Evolutionary conservation across 2,797 vertebrate species (phyloP).

Genomic region (Lagocephalus sceleratus): DNA sequence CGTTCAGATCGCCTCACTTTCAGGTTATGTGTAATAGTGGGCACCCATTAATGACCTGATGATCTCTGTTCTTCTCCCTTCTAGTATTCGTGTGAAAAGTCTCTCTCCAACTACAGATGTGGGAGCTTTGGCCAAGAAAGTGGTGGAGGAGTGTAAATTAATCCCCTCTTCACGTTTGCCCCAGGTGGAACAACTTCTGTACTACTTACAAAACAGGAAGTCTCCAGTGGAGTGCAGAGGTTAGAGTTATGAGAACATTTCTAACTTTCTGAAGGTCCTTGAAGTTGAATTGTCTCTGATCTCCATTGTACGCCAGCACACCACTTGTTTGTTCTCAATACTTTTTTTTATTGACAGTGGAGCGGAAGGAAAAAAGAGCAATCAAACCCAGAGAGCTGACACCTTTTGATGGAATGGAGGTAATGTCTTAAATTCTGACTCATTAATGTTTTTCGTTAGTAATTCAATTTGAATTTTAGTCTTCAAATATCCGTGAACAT

Average conservation of each 20-base stretch:
- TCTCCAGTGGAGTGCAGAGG: constrained; percentile 65
- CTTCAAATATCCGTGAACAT: too few relatives aligned
- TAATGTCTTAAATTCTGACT: constrained; percentile 47
- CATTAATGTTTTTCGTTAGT: background rate
- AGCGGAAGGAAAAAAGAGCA: constrained; percentile 85
- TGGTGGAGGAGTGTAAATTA: constrained; percentile 94
- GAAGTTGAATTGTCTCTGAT: background rate
- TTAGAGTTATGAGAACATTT: constrained; percentile 13
- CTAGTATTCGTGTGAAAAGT: constrained; percentile 92
- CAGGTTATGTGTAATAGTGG: too few relatives aligned
- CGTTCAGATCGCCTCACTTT: too few relatives aligned
- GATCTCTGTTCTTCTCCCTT: constrained; percentile 8
- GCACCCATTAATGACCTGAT: background rate
- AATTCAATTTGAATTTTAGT: background rate
- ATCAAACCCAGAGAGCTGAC: constrained; percentile 90
- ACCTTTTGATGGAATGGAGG: constrained; percentile 96
- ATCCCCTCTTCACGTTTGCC: constrained; percentile 87
- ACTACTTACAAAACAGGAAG: constrained; percentile 92
- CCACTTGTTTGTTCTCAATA: background rate
- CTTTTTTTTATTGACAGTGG: constrained; percentile 61
- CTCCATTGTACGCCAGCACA: too few relatives aligned
- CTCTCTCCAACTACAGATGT: constrained; percentile 91
- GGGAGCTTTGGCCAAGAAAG: constrained; percentile 88
- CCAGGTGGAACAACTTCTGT: constrained; percentile 93
- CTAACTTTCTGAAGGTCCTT: background rate